A percentile compares a stretch with the other conserved stretches of the same genome.
phyloP scores from a whole-genome alignment of 2,797 vertebrate species.

The Craterocephalus amniculus region DNA sequence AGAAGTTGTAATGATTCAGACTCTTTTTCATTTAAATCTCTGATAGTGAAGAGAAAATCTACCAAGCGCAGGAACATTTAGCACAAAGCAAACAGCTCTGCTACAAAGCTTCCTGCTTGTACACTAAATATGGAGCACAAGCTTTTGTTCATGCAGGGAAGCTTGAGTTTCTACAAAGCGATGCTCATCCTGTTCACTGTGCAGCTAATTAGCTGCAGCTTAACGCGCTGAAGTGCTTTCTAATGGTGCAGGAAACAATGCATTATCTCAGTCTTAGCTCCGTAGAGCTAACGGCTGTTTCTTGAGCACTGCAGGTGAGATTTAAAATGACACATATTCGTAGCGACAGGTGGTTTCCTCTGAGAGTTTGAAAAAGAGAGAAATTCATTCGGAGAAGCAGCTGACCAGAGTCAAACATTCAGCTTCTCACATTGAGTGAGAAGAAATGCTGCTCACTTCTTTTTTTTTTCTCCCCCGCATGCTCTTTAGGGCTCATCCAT shows the following conservation, averaged over 20 bases:
- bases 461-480: not conserved
- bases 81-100: not conserved
- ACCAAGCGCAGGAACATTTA: not conserved
- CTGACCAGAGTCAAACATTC: constrained; percentile 29
- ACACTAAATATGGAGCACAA: not conserved
- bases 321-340: constrained; percentile 27
- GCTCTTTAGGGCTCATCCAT: constrained; percentile 32
- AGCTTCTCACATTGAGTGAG: constrained; percentile 17
- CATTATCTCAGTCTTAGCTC: constrained; percentile 2
- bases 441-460: constrained; percentile 1
- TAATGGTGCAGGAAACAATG: constrained; percentile 6
- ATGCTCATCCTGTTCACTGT: not conserved
- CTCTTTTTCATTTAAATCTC: not conserved
- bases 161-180: constrained; percentile 9
- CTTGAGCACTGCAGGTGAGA: constrained; percentile 5
- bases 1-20: not conserved
- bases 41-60: not conserved
- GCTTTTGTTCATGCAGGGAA: constrained; percentile 1
- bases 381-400: constrained; percentile 32
- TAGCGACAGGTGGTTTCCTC: constrained; percentile 15
- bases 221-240: constrained; percentile 8
- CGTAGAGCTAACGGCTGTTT: constrained; percentile 5
- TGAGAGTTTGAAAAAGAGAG: constrained; percentile 17
- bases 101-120: constrained; percentile 5
- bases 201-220: constrained; percentile 1